Base-by-base conservation (phyloP, 2,888 invertebrate species). In the Laothoe populi region DNA sequence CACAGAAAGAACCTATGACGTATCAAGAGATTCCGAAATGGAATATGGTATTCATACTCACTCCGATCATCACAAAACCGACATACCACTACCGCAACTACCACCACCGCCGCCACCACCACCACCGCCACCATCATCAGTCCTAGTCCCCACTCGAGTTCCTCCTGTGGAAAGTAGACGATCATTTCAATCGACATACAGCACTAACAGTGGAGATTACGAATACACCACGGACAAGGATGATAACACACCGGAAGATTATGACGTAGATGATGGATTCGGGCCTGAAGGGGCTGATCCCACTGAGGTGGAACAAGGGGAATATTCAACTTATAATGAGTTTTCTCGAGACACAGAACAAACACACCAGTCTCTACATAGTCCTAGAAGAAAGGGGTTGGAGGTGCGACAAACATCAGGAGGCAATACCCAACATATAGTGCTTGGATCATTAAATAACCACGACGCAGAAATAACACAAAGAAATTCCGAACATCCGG, bases 311-410 rank as follows among this genome's bases (percentile, higher is more conserved):
- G 93, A 94, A 35, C 86, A 83, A 75, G 88, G 88, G 38, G 94
- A 95, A 45, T 95, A 95, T 57, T 91, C 95, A 7, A 94, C 94
- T 68, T 95, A 95, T 58, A 95, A 95, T 67, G 94, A 95, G 64
- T 75, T 79, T 92, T 90, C 70, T 84, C 94, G 69, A 86, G 81
- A 78, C 63, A 66, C 80, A 16, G 84, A 84, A 19, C 83, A 84
- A 57, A 82, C 84, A 38, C 89, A 90, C 69, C 86, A 89, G 71
- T 82, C 88, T 44, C 74, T 87, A 60, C 79, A 84, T 73, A 83
- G 73, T 70, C 74, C 83, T 44, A 82, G 74, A 66, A 80, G 77
- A 64, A 90, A 86, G 74, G 84, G 80, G 21, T 67, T 91, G 24
- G 88, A 93, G 62, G 87, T 93, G 11, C 86, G 83, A 69, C 94